phyloP scores from a whole-genome alignment of 2,113 vertebrate genomes.

The Dascyllus trimaculatus region DNA sequence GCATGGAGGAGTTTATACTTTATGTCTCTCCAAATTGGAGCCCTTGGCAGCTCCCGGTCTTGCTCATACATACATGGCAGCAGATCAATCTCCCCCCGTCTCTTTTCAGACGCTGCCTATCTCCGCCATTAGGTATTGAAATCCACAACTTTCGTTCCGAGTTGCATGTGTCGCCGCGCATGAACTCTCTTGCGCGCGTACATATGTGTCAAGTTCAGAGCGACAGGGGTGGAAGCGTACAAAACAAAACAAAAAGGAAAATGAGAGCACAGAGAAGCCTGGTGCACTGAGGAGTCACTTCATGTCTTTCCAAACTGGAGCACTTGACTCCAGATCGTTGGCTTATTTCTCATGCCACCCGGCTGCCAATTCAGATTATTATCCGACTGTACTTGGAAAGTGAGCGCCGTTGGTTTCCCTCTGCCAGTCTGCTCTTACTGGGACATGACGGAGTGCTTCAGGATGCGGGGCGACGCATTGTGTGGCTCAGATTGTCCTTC shows the following conservation, averaged over 20 bases:
- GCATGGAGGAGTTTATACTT: constrained; percentile 62
- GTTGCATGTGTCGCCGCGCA: constrained; percentile 57
- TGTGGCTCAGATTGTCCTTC: constrained; percentile 75
- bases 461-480: constrained; percentile 56
- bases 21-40: constrained; percentile 73
- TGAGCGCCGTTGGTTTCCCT: constrained; percentile 33
- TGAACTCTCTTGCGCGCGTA: constrained; percentile 1
- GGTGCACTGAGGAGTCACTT: constrained; percentile 42
- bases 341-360: constrained; percentile 61
- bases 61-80: constrained; percentile 65
- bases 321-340: constrained; percentile 58
- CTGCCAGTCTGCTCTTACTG: constrained; percentile 53
- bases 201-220: constrained; percentile 43
- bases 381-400: constrained; percentile 60
- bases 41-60: constrained; percentile 52
- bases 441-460: constrained; percentile 53
- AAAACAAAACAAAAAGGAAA: constrained; percentile 55
- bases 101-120: constrained; percentile 23
- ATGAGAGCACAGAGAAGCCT: constrained; percentile 8
- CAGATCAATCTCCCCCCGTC: constrained; percentile 46
- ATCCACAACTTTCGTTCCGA: constrained; percentile 33
- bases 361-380: constrained; percentile 66
- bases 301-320: constrained; percentile 59
- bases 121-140: constrained; percentile 41
- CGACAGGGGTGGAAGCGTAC: constrained; percentile 20